These are phyloP conservation scores for Sylvia borin DNA, from an alignment of 2,797 vertebrate genomes.

Conservation along the genomic window DNA sequence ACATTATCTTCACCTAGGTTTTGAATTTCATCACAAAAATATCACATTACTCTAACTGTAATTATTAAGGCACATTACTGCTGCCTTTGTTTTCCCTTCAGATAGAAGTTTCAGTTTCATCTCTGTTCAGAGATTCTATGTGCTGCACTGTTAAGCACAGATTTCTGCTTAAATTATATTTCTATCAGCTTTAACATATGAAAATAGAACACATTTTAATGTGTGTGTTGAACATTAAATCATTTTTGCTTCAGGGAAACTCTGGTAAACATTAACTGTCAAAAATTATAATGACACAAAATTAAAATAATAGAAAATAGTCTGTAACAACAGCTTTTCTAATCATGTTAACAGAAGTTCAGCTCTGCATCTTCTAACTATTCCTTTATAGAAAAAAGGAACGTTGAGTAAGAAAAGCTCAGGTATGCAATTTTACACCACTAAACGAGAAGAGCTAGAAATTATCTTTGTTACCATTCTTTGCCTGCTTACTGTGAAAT, in stretches of 20 bases:
- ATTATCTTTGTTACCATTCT: background rate
- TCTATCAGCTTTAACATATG: constrained; percentile 74
- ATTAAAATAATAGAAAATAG: constrained; percentile 73
- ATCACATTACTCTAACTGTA: background rate
- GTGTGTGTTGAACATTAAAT: constrained; percentile 72
- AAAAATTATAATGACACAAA: constrained; percentile 75
- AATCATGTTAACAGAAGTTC: constrained; percentile 71
- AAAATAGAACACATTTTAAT: constrained; percentile 75
- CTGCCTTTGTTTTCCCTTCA: constrained; percentile 17
- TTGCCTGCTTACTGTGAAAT: background rate
- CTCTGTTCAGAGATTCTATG: constrained; percentile 15
- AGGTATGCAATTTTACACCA: background rate
- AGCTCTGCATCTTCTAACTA: constrained; percentile 39
- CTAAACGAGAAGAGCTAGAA: background rate
- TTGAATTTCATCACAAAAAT: background rate
- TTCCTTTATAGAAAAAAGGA: constrained; percentile 3
- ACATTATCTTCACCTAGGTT: background rate
- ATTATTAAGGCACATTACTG: background rate
- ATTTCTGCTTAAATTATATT: constrained; percentile 76
- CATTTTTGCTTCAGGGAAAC: constrained; percentile 73
- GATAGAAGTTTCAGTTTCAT: constrained; percentile 15
- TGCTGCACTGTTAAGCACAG: constrained; percentile 56
- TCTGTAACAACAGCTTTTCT: constrained; percentile 71
- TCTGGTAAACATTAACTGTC: constrained; percentile 78
- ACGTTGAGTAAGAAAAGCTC: background rate